phyloP scores from a whole-genome alignment of 2,888 invertebrate species.

The Cryptocephalus primarius region DNA sequence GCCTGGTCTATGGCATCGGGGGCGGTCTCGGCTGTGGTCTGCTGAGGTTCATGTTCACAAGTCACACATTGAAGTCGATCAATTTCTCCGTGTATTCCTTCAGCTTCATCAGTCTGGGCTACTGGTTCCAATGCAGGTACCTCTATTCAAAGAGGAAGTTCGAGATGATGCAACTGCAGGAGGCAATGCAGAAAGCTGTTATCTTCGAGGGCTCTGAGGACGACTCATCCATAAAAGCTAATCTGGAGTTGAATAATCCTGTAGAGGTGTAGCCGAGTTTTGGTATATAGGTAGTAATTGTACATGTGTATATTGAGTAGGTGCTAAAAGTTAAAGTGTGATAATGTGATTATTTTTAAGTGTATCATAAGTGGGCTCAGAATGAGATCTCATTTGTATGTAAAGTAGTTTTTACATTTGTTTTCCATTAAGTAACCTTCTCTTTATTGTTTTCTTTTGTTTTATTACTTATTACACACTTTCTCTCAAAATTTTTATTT shows the following conservation, averaged over 20 bases:
- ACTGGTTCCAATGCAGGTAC: conserved; percentile 63
- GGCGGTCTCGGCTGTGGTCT: conserved; percentile 59
- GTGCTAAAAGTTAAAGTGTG: no score
- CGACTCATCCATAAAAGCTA: not conserved
- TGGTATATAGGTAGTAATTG: no score
- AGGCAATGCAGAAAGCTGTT: conserved; percentile 49
- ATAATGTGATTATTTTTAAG: no score
- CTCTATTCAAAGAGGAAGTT: conserved; percentile 55
- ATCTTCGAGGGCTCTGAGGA: conserved; percentile 49
- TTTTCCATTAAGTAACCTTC: no score
- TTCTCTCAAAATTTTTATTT: no score
- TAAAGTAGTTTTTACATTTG: no score
- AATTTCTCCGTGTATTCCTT: conserved; percentile 59
- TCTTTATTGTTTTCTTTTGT: no score
- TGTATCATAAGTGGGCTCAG: no score
- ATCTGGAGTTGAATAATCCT: not conserved
- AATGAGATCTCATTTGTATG: no score
- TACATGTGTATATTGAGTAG: no score
- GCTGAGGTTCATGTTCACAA: conserved; percentile 62
- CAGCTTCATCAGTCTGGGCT: conserved; percentile 49
- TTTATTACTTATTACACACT: no score
- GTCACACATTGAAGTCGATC: conserved; percentile 49
- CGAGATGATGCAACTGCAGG: conserved; percentile 50
- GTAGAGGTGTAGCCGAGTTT: no score
- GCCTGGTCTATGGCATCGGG: conserved; percentile 62